Evolutionary conservation across 2,888 invertebrate genomes (phyloP).

Genomic region (Pimpla rufipes): DNA sequence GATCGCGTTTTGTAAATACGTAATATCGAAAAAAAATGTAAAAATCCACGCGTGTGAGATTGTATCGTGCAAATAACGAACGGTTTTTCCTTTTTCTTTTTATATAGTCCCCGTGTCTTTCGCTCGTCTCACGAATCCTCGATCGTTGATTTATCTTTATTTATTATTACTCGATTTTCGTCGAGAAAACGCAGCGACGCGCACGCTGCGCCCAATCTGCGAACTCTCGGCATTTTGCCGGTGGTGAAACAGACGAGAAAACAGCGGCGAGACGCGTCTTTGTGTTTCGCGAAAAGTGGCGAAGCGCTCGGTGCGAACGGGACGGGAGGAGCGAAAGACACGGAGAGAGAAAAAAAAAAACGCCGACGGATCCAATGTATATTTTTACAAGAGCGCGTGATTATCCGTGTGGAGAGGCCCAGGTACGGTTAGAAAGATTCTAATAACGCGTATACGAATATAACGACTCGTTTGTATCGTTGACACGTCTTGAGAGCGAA

Average conservation of each 20-base stretch:
- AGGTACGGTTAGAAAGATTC: conserved; percentile 61
- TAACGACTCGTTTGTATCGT: conserved; percentile 74
- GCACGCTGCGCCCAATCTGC: too few relatives aligned
- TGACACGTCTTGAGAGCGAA: conserved; percentile 43
- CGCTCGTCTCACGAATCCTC: background rate
- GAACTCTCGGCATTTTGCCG: background rate
- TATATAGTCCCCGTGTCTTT: conserved; percentile 10
- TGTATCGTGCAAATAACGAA: conserved; percentile 55
- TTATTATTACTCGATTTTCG: background rate
- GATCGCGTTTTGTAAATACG: conserved; percentile 75
- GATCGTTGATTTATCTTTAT: conserved; percentile 7
- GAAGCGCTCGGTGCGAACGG: conserved; percentile 6
- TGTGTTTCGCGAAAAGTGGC: background rate
- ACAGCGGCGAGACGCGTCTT: background rate
- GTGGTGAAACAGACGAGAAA: background rate
- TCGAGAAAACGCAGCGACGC: background rate
- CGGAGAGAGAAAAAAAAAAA: conserved; percentile 36
- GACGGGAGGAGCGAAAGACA: conserved; percentile 15
- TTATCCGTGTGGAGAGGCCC: conserved; percentile 56
- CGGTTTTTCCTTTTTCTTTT: conserved; percentile 42
- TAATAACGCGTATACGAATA: conserved; percentile 74
- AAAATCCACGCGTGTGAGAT: conserved; percentile 56
- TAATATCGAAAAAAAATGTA: conserved; percentile 63
- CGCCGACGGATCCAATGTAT: conserved; percentile 65
- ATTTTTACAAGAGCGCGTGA: conserved; percentile 64